Percentiles rank a stretch among this genome's conserved stretches.
Conservation (phyloP, 1,140 invertebrate species). For the Manduca sexta region DNA sequence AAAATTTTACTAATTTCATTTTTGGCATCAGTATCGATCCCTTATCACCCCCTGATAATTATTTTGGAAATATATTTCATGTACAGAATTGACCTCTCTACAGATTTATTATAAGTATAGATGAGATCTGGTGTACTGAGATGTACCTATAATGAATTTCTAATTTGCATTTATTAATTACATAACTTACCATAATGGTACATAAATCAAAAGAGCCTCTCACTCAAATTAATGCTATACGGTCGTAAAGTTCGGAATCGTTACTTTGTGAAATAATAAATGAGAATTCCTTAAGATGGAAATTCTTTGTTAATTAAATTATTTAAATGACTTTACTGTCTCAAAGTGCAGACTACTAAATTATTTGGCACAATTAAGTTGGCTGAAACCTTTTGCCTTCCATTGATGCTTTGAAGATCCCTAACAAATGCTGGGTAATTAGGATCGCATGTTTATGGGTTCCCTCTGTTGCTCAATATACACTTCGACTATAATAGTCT, state of each 20-base stretch:
- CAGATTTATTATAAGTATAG: too few relatives aligned
- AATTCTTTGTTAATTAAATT: constrained; percentile 42
- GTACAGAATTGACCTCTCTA: too few relatives aligned
- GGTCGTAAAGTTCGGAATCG: constrained; percentile 11
- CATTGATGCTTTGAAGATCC: constrained; percentile 21
- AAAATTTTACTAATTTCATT: too few relatives aligned
- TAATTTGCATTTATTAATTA: too few relatives aligned
- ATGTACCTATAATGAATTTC: too few relatives aligned
- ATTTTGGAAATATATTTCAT: too few relatives aligned
- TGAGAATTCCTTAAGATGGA: constrained; percentile 19
- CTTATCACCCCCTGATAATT: too few relatives aligned
- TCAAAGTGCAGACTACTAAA: constrained; percentile 37
- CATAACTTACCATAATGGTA: too few relatives aligned
- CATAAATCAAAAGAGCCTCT: background rate
- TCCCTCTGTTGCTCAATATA: background rate
- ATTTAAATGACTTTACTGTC: constrained; percentile 33
- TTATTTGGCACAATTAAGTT: constrained; percentile 35
- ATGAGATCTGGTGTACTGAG: too few relatives aligned
- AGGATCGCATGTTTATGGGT: constrained; percentile 17
- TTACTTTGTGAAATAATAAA: constrained; percentile 28
- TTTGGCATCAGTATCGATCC: too few relatives aligned
- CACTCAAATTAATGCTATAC: constrained; percentile 4
- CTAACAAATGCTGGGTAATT: constrained; percentile 23
- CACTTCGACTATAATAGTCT: too few relatives aligned
- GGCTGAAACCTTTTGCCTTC: constrained; percentile 23